Percentiles rank a stretch among this genome's conserved stretches.
phyloP scores from a whole-genome alignment of 2,797 vertebrate genomes.

The Melanotaenia parkinsoni region DNA sequence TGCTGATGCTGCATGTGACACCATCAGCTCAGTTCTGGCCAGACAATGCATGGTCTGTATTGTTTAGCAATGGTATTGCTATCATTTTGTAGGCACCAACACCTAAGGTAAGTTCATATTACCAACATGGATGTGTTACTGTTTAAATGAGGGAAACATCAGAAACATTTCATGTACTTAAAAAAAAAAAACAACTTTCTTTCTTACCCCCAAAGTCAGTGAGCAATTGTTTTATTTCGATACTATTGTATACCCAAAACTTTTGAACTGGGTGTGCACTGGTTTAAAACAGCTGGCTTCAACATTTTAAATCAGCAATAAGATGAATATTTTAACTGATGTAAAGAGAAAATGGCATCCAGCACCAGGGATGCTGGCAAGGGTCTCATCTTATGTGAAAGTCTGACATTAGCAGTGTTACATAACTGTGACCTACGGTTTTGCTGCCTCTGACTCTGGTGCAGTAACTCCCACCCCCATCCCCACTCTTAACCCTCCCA shows the following conservation, averaged over 20 bases:
- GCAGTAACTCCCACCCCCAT: background rate
- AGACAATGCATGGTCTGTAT: background rate
- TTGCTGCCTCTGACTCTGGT: conserved; percentile 43
- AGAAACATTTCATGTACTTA: background rate
- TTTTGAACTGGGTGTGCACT: background rate
- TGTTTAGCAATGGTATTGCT: background rate
- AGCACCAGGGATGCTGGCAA: conserved; percentile 47
- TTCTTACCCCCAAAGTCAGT: conserved; percentile 17
- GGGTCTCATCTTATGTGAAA: conserved; percentile 58
- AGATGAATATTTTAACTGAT: conserved; percentile 51
- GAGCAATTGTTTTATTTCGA: conserved; percentile 10
- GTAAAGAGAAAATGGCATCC: conserved; percentile 52
- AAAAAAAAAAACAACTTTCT: background rate
- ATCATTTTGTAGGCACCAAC: no score
- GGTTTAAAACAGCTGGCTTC: background rate
- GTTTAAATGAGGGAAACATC: background rate
- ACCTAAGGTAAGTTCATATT: background rate
- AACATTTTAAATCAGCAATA: conserved; percentile 28
- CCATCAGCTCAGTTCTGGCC: background rate
- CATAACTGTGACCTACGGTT: conserved; percentile 74
- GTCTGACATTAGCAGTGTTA: conserved; percentile 72
- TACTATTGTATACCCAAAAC: conserved; percentile 23
- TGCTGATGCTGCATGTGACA: background rate
- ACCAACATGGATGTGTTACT: background rate
- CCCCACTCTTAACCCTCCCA: background rate